Evolutionary conservation across 1,140 invertebrate genomes (phyloP), one percentile per base, ranked within the genome.

Genomic region (Chionoecetes opilio): DNA sequence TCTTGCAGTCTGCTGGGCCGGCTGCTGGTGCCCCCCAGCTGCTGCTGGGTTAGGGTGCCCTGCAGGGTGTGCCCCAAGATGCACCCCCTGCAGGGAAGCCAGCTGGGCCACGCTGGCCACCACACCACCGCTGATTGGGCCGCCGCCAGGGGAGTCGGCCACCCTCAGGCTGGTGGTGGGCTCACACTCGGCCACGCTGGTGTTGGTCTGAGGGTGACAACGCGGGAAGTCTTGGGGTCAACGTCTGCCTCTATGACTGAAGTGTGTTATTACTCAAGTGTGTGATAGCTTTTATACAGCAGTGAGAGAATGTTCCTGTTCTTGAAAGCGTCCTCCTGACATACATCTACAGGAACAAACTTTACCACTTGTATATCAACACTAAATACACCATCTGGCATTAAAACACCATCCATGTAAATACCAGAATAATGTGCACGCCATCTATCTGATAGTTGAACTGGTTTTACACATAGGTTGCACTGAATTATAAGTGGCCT

Each of bases 101-200:
- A 85, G 75, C 32, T 86, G 26, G 14, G 91, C 46, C 84, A 91
- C 53, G 26, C 32, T 63, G 32, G 31, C 89, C 86, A 90, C 87
- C 5, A 82, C 17, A 14, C 89, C 82, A 37, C 75, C 29, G 29
- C 46, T 86, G n/a, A 87, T 41, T 37, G 88, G 75, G 35, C 75
- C 89, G 46, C 87, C 94, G 63, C 46, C 92, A 21, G 94, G 94
- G 75, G 94, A 95, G 38, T 95, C 94, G 35, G 94, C 94, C 32
- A 95, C 94, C 84, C 91, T 91, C 29, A 95, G 63, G 82, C 41
- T 63, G n/a, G 63, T 85, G 37, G 63, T 32, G n/a, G 88, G 41
- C 53, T 91, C 90, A 31, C 29, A 53, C 6, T 87, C 89, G n/a
- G 46, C 46, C 17, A 82, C 35, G 75, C 94, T 63, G 87, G 90